A percentile compares a stretch with the other conserved stretches of the same genome.
Evolutionary conservation across 2,888 invertebrate species (phyloP).

Genomic region (Synanthedon formicaeformis): DNA sequence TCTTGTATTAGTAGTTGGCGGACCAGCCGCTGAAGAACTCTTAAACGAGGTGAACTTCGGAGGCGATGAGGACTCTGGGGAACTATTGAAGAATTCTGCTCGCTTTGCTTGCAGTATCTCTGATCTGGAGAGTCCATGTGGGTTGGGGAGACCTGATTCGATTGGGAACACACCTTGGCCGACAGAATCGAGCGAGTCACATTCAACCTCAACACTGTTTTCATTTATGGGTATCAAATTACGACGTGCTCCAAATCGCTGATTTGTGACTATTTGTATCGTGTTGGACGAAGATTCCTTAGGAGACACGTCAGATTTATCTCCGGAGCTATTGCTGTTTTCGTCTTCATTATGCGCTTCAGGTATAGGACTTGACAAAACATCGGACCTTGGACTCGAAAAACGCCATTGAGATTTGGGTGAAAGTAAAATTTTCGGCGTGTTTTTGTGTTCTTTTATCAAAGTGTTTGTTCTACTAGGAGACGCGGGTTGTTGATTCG

Average conservation of each 20-base stretch:
- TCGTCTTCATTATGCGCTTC: conserved; percentile 87
- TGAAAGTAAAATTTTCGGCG: conserved; percentile 75
- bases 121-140: conserved; percentile 47
- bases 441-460: conserved; percentile 64
- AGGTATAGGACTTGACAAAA: conserved; percentile 86
- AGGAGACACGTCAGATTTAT: conserved; percentile 54
- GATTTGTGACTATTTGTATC: conserved; percentile 57
- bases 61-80: conserved; percentile 40
- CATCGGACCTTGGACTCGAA: conserved; percentile 81
- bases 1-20: conserved; percentile 17
- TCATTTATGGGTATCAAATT: conserved; percentile 58
- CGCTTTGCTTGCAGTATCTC: conserved; percentile 72
- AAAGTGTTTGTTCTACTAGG: conserved; percentile 67
- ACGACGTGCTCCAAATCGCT: conserved; percentile 60
- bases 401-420: conserved; percentile 81
- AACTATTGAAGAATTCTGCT: conserved; percentile 69
- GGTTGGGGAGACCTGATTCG: conserved; percentile 44
- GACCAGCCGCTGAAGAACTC: conserved; percentile 28
- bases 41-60: conserved; percentile 55
- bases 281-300: conserved; percentile 49
- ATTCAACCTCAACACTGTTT: conserved; percentile 35
- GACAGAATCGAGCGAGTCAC: conserved; percentile 26
- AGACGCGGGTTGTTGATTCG: conserved; percentile 60
- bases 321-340: conserved; percentile 72
- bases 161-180: conserved; percentile 61